These are phyloP conservation scores for Cottoperca gobio DNA, from an alignment of 2,797 vertebrate genomes.

Conservation along the genomic window DNA sequence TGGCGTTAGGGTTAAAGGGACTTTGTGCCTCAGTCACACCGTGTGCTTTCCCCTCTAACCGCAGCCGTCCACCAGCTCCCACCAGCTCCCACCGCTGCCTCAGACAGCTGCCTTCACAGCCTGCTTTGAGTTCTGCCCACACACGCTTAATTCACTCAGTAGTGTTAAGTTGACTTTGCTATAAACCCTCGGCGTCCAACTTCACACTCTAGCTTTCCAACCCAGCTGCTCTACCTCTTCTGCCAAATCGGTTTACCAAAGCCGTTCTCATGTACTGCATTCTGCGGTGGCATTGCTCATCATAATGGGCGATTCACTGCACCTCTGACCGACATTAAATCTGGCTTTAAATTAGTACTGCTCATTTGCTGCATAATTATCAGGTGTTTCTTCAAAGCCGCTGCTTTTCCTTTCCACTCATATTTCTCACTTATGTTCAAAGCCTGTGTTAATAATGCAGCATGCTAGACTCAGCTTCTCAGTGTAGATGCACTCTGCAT, in stretches of 20 bases:
- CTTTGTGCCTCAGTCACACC: conserved; percentile 8
- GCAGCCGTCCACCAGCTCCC: conserved; percentile 24
- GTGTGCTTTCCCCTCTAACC: conserved; percentile 34
- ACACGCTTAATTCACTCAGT: conserved; percentile 72
- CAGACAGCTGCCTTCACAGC: conserved; percentile 77
- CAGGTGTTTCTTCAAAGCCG: conserved; percentile 38
- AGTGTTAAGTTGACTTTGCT: conserved; percentile 73
- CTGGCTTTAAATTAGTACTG: conserved; percentile 33
- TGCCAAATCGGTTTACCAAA: conserved; percentile 64
- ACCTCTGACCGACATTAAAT: conserved; percentile 40
- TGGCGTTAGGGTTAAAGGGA: conserved; percentile 40
- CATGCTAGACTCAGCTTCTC: not conserved
- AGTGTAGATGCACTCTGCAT: not conserved
- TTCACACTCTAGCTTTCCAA: conserved; percentile 72
- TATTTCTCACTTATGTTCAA: conserved; percentile 17
- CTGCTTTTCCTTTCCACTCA: conserved; percentile 11
- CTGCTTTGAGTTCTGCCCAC: conserved; percentile 72
- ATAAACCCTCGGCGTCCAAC: conserved; percentile 64
- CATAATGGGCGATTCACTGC: conserved; percentile 33
- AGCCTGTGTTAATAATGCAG: conserved; percentile 19
- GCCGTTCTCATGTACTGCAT: conserved; percentile 40
- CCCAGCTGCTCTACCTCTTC: conserved; percentile 70
- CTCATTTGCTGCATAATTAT: conserved; percentile 50
- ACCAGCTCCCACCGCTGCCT: conserved; percentile 50
- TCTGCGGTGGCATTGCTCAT: conserved; percentile 27